A percentile compares a stretch with the other conserved stretches of the same genome.
Conservation (phyloP, 35 echinoderm and acorn worm species). For the Anneissia japonica region DNA sequence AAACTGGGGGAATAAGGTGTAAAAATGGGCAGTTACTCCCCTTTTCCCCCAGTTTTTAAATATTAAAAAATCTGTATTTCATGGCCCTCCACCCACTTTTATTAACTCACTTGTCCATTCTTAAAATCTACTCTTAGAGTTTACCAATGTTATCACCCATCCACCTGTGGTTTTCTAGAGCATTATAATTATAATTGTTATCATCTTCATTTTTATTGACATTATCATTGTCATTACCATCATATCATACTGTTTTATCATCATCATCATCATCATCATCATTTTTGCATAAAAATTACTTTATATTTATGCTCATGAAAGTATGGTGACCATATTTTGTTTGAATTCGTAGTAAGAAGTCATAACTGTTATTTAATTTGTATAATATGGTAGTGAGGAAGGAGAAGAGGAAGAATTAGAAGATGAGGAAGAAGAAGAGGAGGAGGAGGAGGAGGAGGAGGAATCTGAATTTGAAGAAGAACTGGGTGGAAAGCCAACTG, state of each 20-base stretch:
- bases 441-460: constrained; percentile 32
- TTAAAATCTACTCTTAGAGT: not conserved
- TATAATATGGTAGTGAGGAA: not conserved
- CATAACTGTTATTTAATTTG: too few species aligned
- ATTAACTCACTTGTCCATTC: not conserved
- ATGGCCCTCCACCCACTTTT: not conserved
- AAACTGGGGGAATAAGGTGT: too few species aligned
- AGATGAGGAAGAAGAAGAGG: constrained; percentile 53
- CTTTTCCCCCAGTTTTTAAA: too few species aligned
- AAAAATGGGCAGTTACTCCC: too few species aligned
- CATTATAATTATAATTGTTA: not conserved
- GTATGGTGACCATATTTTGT: too few species aligned
- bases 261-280: too few species aligned
- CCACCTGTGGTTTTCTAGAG: not conserved
- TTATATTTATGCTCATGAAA: too few species aligned
- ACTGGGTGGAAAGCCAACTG: constrained; percentile 17
- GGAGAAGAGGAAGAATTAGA: not conserved
- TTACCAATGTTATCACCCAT: not conserved
- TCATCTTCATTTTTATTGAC: not conserved
- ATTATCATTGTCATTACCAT: too few species aligned
- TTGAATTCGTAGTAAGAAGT: too few species aligned
- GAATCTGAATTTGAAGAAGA: constrained; percentile 49
- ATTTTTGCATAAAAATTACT: too few species aligned
- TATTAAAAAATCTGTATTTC: too few species aligned
- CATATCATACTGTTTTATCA: too few species aligned